These are phyloP conservation scores for Aphelinus certus DNA, from an alignment of 1,140 invertebrate genomes.

Conservation along the genomic window DNA sequence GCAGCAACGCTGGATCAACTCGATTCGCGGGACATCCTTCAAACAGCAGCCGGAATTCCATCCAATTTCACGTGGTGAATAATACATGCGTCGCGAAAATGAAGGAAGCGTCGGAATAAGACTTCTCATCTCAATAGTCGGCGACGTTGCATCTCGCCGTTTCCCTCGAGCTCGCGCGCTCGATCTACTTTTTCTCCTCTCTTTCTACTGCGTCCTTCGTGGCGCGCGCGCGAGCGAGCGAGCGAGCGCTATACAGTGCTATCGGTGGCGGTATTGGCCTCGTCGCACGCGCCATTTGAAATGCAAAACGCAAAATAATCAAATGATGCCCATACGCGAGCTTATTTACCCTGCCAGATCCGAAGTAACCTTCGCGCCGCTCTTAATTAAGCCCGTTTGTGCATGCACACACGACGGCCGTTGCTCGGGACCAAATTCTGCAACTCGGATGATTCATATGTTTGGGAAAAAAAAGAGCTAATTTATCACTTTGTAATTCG, in stretches of 20 bases:
- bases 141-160: neutral
- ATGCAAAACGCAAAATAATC: slow-evolving; percentile 32
- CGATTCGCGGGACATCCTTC: no score
- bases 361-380: no score
- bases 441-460: no score
- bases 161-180: neutral
- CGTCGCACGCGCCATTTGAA: slow-evolving; percentile 26
- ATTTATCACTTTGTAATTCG: no score
- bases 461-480: no score
- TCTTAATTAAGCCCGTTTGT: no score
- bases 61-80: neutral
- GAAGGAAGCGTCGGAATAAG: neutral
- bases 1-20: no score
- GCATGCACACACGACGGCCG: no score
- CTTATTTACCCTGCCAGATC: neutral
- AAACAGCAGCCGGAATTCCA: neutral
- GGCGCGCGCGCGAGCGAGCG: neutral
- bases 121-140: neutral
- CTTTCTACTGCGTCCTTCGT: slow-evolving; percentile 1
- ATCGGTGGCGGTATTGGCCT: neutral
- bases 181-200: neutral
- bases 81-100: neutral
- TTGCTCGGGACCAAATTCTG: no score
- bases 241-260: no score
- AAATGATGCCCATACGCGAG: neutral